phyloP scores from a whole-genome alignment of 92 coral and sea anemone species.

The Phenganax stokvisi region DNA sequence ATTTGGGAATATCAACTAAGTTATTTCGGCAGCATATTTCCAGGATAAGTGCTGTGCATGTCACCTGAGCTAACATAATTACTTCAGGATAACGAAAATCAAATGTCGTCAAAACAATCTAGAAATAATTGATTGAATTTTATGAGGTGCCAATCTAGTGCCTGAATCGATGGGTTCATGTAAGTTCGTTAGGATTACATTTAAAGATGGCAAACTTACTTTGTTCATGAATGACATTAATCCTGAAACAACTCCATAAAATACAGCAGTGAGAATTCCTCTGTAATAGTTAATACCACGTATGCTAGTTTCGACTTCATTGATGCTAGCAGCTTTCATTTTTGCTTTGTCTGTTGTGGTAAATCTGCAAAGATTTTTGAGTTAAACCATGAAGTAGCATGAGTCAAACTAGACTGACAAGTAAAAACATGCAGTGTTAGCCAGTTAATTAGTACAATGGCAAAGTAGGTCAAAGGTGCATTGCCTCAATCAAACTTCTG shows the following conservation, averaged over 20 bases:
- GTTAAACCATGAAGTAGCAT: no score
- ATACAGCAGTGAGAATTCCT: slow-evolving; percentile 67
- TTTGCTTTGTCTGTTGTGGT: neutral
- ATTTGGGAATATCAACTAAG: slow-evolving; percentile 47
- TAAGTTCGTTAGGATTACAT: neutral
- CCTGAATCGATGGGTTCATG: neutral
- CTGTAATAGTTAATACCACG: slow-evolving; percentile 26
- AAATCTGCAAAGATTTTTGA: neutral
- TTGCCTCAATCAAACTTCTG: no score
- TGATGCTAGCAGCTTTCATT: slow-evolving; percentile 28
- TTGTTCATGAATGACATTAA: slow-evolving; percentile 80
- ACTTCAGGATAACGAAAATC: slow-evolving; percentile 71
- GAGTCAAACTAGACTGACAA: no score
- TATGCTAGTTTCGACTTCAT: slow-evolving; percentile 43
- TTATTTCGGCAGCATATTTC: slow-evolving; percentile 51
- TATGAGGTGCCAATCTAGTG: neutral
- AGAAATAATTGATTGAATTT: neutral
- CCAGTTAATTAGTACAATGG: no score
- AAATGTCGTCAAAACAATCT: slow-evolving; percentile 71
- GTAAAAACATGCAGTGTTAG: no score
- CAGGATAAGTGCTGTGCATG: slow-evolving; percentile 44
- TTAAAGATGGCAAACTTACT: slow-evolving; percentile 34
- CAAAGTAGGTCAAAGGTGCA: no score
- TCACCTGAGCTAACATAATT: slow-evolving; percentile 64
- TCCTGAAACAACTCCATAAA: slow-evolving; percentile 74